Evolutionary conservation across 2,888 invertebrate species (phyloP).

Genomic region (Andrena marginata): DNA sequence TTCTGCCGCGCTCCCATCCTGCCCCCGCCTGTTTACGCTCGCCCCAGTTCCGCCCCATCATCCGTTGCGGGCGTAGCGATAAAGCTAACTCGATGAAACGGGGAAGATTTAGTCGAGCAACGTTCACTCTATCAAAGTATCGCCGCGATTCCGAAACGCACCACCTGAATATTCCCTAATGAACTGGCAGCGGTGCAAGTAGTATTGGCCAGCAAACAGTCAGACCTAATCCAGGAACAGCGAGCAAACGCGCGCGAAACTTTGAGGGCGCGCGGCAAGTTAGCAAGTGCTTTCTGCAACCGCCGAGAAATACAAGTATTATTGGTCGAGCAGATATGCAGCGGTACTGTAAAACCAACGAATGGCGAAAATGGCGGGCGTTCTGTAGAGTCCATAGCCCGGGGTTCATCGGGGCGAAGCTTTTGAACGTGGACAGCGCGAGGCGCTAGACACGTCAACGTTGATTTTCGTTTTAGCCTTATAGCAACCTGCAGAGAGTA

Average conservation of each 20-base stretch:
- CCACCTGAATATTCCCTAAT: neutral
- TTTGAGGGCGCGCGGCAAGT: conserved; percentile 4
- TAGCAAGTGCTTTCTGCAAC: neutral
- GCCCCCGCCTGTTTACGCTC: neutral
- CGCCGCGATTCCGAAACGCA: neutral
- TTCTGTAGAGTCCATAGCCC: too few species aligned
- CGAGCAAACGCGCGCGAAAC: conserved; percentile 13
- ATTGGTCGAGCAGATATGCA: too few species aligned
- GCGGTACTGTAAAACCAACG: too few species aligned
- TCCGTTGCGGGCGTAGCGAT: neutral
- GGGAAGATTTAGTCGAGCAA: neutral
- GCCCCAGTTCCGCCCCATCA: neutral
- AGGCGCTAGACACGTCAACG: too few species aligned
- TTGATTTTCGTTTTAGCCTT: too few species aligned
- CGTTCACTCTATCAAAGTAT: neutral
- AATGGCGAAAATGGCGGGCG: too few species aligned
- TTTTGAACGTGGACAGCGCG: too few species aligned
- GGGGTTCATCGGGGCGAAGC: too few species aligned
- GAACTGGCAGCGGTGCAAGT: conserved; percentile 1
- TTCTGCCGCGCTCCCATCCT: conserved; percentile 8
- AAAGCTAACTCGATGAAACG: neutral
- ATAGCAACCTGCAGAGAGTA: too few species aligned
- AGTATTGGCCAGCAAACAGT: conserved; percentile 23
- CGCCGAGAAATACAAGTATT: neutral
- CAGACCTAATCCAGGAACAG: conserved; percentile 16